Conservation (phyloP, 2,113 vertebrate species). For the Silurus asotus region DNA sequence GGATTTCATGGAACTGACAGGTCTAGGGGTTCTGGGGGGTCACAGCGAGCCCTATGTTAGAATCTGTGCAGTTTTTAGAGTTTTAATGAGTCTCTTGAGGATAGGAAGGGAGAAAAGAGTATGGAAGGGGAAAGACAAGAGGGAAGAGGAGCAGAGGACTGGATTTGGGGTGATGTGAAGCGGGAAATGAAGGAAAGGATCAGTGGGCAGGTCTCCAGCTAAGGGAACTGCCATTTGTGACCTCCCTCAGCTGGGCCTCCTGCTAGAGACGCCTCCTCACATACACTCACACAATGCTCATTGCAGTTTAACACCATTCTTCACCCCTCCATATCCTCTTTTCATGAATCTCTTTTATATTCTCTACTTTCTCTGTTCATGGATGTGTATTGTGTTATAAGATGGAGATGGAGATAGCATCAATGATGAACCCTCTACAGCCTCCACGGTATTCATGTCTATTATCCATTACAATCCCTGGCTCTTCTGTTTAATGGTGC, state of each 20-base stretch:
- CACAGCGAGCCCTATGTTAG: conserved; percentile 38
- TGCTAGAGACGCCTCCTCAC: conserved; percentile 39
- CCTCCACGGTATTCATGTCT: not conserved
- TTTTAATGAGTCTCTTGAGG: conserved; percentile 71
- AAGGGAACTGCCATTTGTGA: conserved; percentile 55
- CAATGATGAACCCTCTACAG: not conserved
- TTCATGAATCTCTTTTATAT: not conserved
- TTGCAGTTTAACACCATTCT: conserved; percentile 31
- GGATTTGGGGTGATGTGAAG: conserved; percentile 14
- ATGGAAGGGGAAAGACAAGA: conserved; percentile 28
- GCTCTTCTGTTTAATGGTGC: not conserved
- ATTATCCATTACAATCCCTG: not conserved
- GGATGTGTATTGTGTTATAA: not conserved
- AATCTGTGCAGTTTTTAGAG: conserved; percentile 18
- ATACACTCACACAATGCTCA: conserved; percentile 31
- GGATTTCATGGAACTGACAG: conserved; percentile 13
- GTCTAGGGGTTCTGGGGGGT: conserved; percentile 5
- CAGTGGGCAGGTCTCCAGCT: conserved; percentile 41
- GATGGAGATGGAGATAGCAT: not conserved
- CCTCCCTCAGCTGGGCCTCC: conserved; percentile 63
- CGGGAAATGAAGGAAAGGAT: not conserved
- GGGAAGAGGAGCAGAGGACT: conserved; percentile 59
- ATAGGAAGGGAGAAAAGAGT: not conserved
- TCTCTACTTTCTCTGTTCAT: not conserved
- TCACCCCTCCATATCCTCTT: not conserved